Percentiles rank a stretch among this genome's conserved stretches.
Evolutionary conservation across 2,113 vertebrate species (phyloP).

Genomic region (Edolisoma coerulescens): DNA sequence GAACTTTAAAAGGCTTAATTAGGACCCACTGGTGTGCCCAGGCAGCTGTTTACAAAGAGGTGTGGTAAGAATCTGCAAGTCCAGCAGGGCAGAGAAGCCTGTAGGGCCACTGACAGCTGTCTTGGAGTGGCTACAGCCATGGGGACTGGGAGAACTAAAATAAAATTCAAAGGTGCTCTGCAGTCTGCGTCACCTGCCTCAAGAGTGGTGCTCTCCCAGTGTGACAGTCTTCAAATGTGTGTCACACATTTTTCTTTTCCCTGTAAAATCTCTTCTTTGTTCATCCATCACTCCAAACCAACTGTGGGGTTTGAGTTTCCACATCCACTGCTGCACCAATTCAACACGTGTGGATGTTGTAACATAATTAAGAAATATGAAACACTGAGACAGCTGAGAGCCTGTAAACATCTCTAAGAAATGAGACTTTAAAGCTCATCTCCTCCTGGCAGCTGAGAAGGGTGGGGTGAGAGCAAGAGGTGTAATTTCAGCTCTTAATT

Average conservation of each 20-base stretch:
- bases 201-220: not conserved
- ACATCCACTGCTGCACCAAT: not conserved
- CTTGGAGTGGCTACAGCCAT: not conserved
- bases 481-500: not conserved
- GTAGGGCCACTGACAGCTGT: not conserved
- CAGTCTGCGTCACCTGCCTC: not conserved
- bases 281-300: accelerated
- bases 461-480: not conserved
- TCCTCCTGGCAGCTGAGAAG: not conserved
- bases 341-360: not conserved
- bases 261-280: not conserved
- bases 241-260: not conserved
- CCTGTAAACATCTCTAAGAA: not conserved
- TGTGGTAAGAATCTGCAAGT: not conserved
- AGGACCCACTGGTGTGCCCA: not conserved
- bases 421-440: not conserved
- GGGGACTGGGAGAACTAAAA: not conserved
- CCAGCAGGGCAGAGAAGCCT: not conserved
- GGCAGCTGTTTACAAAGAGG: not conserved
- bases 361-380: not conserved
- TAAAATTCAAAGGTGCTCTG: not conserved
- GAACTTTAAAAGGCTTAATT: not conserved
- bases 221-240: accelerated
- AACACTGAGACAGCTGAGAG: not conserved
- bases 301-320: not conserved